Evolutionary conservation across 2,888 invertebrate species (phyloP), one percentile per base, ranked within the genome.

Genomic region (Candidula unifasciata): DNA sequence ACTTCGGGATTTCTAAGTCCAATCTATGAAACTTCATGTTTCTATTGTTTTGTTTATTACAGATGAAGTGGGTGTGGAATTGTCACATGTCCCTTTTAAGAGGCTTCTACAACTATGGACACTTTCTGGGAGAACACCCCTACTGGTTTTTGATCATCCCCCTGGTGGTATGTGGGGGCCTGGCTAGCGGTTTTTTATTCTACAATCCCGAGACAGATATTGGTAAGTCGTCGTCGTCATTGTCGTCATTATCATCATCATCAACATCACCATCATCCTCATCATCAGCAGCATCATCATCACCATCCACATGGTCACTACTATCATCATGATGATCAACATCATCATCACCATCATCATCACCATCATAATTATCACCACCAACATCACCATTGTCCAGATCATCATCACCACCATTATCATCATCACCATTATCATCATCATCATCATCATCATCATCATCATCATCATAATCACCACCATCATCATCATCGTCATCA

Each of bases 201-300:
- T 79, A 89, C 16, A 37, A 84, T 27, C 87, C 87, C 27, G 90
- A 89, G 80, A 83, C 87, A 5, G 85, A 88, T 77, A 86, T 89
- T 35, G 88, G 27, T 86, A 83, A 76, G 85, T 81, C 13, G 44
- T 44, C 44, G 13, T 44, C 6, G 13, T 44, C 13, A 44, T 0
- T 44, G 13, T 6, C 6, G 44, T 13, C 44, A 10, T 44, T 6
- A 13, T 44, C 8, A 44, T 13, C 8, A 44, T 6, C 6, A 6
- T 10, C 44, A n/a, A 10, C 8, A 13, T 13, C 44, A 44, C 13
- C n/a, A n/a, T n/a, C n/a, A n/a, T 44, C 44, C 8, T 10, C 44
- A 44, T 44, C 8, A 0, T 44, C 8, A 44, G 6, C 44, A 13
- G 13, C 8, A 13, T 6, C 13, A 10, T 13, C 13, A 44, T 44